phyloP scores from a whole-genome alignment of 2,888 invertebrate species.

The Dioctria rufipes region DNA sequence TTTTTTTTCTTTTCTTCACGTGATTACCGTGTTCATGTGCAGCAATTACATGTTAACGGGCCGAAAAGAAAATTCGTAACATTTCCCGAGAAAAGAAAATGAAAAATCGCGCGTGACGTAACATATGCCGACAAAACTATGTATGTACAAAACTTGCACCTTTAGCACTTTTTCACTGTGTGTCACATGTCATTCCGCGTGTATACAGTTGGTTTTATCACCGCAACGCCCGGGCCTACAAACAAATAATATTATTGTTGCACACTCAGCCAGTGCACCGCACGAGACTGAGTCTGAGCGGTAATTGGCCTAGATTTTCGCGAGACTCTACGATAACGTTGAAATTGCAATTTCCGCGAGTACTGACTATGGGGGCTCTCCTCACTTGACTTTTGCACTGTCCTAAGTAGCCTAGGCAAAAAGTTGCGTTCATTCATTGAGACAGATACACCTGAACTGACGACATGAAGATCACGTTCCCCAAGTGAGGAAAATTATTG shows the following conservation, averaged over 20 bases:
- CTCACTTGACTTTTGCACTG: background rate
- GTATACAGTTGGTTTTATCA: background rate
- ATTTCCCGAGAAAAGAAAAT: background rate
- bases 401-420: background rate
- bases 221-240: background rate
- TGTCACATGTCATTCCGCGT: conserved; percentile 29
- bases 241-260: background rate
- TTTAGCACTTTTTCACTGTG: conserved; percentile 3
- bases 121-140: background rate
- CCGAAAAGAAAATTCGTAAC: conserved; percentile 12
- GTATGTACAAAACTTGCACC: background rate
- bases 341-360: conserved; percentile 35
- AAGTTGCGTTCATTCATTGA: conserved; percentile 39
- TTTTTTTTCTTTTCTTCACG: background rate
- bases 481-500: conserved; percentile 30
- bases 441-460: conserved; percentile 49
- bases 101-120: conserved; percentile 32
- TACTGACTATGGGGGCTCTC: background rate
- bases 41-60: background rate
- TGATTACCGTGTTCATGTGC: conserved; percentile 5
- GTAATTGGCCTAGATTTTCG: conserved; percentile 27
- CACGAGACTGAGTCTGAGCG: background rate
- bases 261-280: no score
- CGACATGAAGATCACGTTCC: background rate
- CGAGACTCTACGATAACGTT: conserved; percentile 22